Evolutionary conservation across 2,113 vertebrate genomes (phyloP).

Genomic region (Glareola pratincola): DNA sequence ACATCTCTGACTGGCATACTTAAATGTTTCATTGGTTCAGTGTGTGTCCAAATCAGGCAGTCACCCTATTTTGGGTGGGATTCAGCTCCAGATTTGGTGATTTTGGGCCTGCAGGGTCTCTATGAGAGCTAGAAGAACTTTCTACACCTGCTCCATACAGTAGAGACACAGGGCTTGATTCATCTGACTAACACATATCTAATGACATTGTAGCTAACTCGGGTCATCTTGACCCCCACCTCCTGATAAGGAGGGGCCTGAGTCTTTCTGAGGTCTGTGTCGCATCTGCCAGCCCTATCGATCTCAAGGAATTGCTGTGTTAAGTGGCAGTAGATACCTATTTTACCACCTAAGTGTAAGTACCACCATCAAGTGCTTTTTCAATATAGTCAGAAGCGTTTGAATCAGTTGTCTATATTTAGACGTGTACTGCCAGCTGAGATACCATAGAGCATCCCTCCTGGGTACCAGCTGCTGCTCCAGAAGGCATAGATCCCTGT

Average conservation of each 20-base stretch:
- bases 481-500: background rate
- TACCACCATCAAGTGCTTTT: too few relatives aligned
- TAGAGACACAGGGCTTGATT: background rate
- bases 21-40: background rate
- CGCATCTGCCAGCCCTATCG: background rate
- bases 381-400: background rate
- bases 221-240: background rate
- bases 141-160: background rate
- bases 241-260: background rate
- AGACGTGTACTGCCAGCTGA: background rate
- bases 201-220: background rate
- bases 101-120: background rate
- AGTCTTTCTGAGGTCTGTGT: background rate
- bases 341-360: background rate
- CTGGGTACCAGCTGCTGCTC: background rate
- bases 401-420: background rate
- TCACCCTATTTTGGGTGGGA: background rate
- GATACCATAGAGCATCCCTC: background rate
- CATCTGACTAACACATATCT: background rate
- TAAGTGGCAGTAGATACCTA: background rate
- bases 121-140: background rate
- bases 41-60: background rate
- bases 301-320: background rate
- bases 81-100: background rate
- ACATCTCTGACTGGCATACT: background rate